Evolutionary conservation across 2,888 invertebrate species (phyloP), one percentile per base, ranked within the genome.

Genomic region (Petrolisthes cinctipes): DNA sequence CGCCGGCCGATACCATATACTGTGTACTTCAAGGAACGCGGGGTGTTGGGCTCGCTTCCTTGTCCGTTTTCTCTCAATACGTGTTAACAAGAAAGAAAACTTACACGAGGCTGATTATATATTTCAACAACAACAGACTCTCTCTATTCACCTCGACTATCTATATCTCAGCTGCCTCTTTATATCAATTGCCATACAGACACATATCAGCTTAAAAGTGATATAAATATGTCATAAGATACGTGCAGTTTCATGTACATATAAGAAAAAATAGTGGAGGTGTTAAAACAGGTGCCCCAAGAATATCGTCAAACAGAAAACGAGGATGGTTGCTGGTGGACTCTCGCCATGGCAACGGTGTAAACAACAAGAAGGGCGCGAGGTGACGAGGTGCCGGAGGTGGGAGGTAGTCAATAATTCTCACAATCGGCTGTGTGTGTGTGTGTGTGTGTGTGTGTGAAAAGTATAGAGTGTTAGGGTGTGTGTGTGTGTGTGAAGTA

Each of bases 261-360:
- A 73, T 23, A 6, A 76, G 54, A n/a, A 17, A 53, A 9, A 37
- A 5, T 76, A 76, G 6, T 9, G 54, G n/a, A 76, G 66, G 1
- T 66, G 17, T 14, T 14, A 37, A 5, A 75, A 75, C 75, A 23
- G 11, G 37, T 73, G 23, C 51, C 11, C 20, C 7, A 20, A 79
- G 6, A 54, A 54, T 61, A 6, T 0, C 4, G 5, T 37, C 53
- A 66, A 20, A 82, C 17, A 61, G 81, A 37, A 51, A 14, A 14
- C 61, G 11, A 37, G 81, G 9, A 23, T 75, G 86, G 71, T 23
- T 54, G 51, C 66, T n/a, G 54, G 85, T 66, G 57, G 71, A 71
- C 37, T 23, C 61, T 81, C 86, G 54, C 86, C 82, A 86, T 86
- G 80, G 86, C 86, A 82, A 86, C 86, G 73, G 75, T 68, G 76